Evolutionary conservation across 2,888 invertebrate genomes (phyloP), one percentile per base, ranked within the genome.

Genomic region (Synergus umbraculus): DNA sequence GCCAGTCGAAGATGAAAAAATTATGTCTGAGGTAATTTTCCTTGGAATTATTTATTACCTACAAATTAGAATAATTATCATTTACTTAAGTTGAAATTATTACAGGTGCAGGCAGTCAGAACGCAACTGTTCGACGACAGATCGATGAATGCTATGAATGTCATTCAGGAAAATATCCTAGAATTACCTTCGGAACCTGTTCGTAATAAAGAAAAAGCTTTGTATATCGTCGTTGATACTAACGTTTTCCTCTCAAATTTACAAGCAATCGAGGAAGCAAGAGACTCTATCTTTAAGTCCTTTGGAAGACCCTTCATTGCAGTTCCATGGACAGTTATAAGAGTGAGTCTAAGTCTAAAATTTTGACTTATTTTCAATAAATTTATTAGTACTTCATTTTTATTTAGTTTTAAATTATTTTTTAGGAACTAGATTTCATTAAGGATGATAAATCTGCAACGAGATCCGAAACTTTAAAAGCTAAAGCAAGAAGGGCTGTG

Each of bases 171-270:
- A 76, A 88, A 87, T 77, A 81, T 83, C 49, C 83, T 88, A 60
- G 84, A 86, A 41, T 79, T 85, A 18, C 81, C 86, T 7, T 44
- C 64, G 4, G 13, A 67, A 15, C n/a, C 63, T 7, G 76, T 79
- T 13, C 76, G 66, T 44, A 77, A 83, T 37, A 44, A 77, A 79
- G 81, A 67, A 84, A 78, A 58, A 77, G 79, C 85, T n/a, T 81
- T 91, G 7, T 91, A 91, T 63, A 87, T 92, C 37, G 90, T 92
- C 63, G 83, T 93, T 5, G 92, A 93, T 80, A 92, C 92, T 37
- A 92, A 93, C 78, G 91, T 93, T n/a, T 90, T 92, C 83, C 84
- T 92, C 0, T 88, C 90, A 12, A 88, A 92, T 83, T 85, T 93
- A 41, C 69, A 85, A 9, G 87, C 86, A 15, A 79, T 93, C 22